Conservation (phyloP, 2,888 invertebrate genomes). For the Synergus itoensis region DNA sequence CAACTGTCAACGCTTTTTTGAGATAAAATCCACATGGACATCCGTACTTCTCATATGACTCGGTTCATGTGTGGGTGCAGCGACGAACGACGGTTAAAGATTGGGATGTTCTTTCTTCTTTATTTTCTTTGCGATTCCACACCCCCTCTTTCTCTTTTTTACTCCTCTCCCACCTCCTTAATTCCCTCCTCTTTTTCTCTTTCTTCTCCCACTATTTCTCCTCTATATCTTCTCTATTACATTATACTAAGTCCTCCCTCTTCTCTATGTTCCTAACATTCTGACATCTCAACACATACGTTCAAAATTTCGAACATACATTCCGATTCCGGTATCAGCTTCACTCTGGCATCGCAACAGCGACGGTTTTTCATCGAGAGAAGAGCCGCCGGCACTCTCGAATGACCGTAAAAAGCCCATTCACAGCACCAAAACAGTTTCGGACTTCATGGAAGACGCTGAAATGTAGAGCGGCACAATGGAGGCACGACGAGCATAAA, state of each 20-base stretch:
- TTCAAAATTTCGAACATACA: not conserved
- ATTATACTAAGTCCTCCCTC: constrained; percentile 33
- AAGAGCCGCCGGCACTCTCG: constrained; percentile 40
- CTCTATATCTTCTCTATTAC: constrained; percentile 44
- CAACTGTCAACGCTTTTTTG: constrained; percentile 11
- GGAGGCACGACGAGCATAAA: constrained; percentile 12
- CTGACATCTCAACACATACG: constrained; percentile 12
- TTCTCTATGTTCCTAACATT: constrained; percentile 13
- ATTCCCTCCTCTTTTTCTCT: constrained; percentile 44
- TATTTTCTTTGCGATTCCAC: constrained; percentile 18
- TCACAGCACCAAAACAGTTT: constrained; percentile 37
- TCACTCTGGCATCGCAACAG: constrained; percentile 60
- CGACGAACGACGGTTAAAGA: constrained; percentile 22
- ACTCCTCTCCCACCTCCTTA: constrained; percentile 31
- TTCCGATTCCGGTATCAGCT: constrained; percentile 37
- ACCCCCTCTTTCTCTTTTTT: constrained; percentile 23
- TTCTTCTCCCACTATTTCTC: constrained; percentile 40
- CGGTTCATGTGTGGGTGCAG: constrained; percentile 32
- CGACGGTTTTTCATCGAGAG: constrained; percentile 58
- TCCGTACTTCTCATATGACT: not conserved
- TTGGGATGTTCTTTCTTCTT: constrained; percentile 29
- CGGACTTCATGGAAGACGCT: constrained; percentile 36
- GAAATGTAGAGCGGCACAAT: constrained; percentile 25
- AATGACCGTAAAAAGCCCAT: constrained; percentile 37
- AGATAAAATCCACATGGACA: constrained; percentile 4